A percentile compares a stretch with the other conserved stretches of the same genome.
These are phyloP conservation scores for Xenotilapia longispinis DNA, from an alignment of 2,113 vertebrate genomes.

Conservation along the genomic window DNA sequence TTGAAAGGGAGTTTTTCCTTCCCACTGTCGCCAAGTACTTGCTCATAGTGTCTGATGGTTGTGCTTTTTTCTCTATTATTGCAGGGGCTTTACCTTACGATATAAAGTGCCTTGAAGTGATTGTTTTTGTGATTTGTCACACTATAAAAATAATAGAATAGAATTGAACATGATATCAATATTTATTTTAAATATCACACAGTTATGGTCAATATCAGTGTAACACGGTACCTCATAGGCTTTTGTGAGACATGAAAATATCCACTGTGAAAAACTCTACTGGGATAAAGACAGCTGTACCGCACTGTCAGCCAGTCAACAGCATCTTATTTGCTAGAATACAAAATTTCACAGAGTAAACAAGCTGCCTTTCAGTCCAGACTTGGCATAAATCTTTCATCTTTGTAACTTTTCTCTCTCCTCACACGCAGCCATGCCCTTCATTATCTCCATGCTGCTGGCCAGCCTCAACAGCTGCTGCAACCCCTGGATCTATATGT, in stretches of 20 bases:
- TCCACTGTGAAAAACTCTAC: neutral
- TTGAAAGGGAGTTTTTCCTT: neutral
- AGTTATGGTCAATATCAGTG: neutral
- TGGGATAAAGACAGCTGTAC: neutral
- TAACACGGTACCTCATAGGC: neutral
- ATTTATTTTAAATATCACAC: neutral
- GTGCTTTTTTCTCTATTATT: neutral
- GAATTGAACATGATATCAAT: neutral
- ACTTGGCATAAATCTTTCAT: neutral
- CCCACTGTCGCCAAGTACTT: neutral
- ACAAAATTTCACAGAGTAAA: neutral
- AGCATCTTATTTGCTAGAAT: neutral
- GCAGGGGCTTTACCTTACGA: neutral
- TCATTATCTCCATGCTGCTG: conserved; percentile 95
- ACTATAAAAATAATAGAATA: neutral
- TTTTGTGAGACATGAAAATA: neutral
- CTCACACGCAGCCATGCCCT: conserved; percentile 76
- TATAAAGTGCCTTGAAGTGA: neutral
- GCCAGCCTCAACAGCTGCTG: conserved; percentile 99
- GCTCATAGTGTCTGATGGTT: neutral
- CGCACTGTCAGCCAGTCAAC: neutral
- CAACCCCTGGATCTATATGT: conserved; percentile 99
- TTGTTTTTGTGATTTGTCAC: neutral
- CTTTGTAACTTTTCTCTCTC: neutral
- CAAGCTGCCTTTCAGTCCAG: neutral